Percentiles rank a stretch among this genome's conserved stretches.
These are phyloP conservation scores for Blennius ocellaris DNA, from an alignment of 2,113 vertebrate genomes.

Conservation along the genomic window DNA sequence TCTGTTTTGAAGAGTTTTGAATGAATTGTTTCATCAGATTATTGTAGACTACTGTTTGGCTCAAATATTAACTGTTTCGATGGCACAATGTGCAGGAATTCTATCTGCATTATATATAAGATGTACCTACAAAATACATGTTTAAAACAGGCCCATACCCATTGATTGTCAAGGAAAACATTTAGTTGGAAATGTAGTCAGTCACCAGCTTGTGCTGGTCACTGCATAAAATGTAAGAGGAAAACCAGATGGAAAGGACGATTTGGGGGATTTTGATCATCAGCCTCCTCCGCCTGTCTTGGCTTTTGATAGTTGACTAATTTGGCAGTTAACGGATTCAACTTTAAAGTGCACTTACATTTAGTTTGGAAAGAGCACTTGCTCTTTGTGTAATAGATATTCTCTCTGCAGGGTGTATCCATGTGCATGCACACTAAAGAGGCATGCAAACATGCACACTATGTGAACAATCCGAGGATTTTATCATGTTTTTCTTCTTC, in stretches of 20 bases:
- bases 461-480: slow-evolving; percentile 39
- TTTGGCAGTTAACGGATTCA: slow-evolving; percentile 45
- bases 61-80: too few relatives aligned
- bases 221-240: not conserved
- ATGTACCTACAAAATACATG: too few relatives aligned
- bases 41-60: too few relatives aligned
- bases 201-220: not conserved
- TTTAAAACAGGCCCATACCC: not conserved
- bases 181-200: not conserved
- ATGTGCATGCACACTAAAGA: not conserved
- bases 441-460: not conserved
- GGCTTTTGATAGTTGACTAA: slow-evolving; percentile 7
- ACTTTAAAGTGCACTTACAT: slow-evolving; percentile 58
- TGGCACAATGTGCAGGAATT: too few relatives aligned
- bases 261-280: slow-evolving; percentile 8
- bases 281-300: slow-evolving; percentile 7
- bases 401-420: slow-evolving; percentile 6
- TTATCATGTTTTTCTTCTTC: not conserved
- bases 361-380: slow-evolving; percentile 51
- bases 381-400: slow-evolving; percentile 57
- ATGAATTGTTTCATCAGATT: too few relatives aligned
- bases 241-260: not conserved
- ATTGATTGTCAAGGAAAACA: not conserved
- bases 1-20: too few relatives aligned
- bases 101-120: too few relatives aligned